Base-by-base conservation (phyloP, 2,888 invertebrate species). In the Congeria kusceri region DNA sequence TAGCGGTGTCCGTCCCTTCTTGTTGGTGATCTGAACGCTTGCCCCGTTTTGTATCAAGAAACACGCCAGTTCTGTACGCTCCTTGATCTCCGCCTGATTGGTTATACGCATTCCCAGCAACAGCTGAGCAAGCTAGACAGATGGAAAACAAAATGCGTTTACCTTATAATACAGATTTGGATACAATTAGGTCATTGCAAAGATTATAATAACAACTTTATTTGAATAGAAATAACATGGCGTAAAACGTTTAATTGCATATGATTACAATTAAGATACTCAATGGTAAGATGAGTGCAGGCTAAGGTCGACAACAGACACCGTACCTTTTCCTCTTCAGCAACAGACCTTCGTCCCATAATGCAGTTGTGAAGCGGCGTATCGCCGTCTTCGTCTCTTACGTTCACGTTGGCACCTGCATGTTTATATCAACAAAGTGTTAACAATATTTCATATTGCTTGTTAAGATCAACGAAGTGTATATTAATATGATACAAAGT, bases 41-140 rank as follows among this genome's bases (percentile, higher is more conserved):
- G 85, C 88, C 18, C 84, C 86, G 18, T 83, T 77, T 39, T 86
- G 76, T 28, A 88, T 80, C 49, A 88, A 68, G 27, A 79, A 25
- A 64, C 84, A 85, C 2, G 85, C 85, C 4, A 85, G 66, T 18
- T 86, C 73, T 28, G 68, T 77, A 39, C 85, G 65, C 13, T 84
- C 83, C 53, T 85, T 81, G 3, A 57, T 58, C 32, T 81, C 77
- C 13, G 39, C 64, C 5, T 68, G 46, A 9, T 44, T 65, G 13
- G 61, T 57, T 2, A 77, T 28, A 11, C 76, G 62, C 0, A 81
- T 18, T 0, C 75, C 76, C 23, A 72, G 72, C 20, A 83, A 46
- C 15, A 68, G 18, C 20, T 46, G 27, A n/a, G 68, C 44, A 47
- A 71, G 58, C 65, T 69, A 46, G 27, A 47, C 11, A 20, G 53